A percentile compares a stretch with the other conserved stretches of the same genome.
These are phyloP conservation scores for Gorsachius magnificus DNA, from an alignment of 2,797 vertebrate species.

Conservation along the genomic window DNA sequence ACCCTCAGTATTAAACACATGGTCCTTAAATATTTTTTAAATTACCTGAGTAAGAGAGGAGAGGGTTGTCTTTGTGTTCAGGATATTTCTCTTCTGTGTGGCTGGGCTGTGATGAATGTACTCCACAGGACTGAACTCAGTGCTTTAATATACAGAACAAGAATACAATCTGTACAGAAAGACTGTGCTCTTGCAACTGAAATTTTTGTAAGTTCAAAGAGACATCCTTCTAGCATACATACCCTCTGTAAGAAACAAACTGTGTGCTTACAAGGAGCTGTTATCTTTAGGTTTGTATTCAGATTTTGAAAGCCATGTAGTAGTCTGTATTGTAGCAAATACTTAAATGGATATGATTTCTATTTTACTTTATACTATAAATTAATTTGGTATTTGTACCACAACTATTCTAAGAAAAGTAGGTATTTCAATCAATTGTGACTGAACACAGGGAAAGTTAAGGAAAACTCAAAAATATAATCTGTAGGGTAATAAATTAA, in stretches of 20 bases:
- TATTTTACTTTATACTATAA: not conserved
- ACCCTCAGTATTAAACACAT: not conserved
- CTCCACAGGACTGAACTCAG: not conserved
- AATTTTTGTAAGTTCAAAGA: not conserved
- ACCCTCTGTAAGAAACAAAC: not conserved
- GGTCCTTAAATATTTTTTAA: not conserved
- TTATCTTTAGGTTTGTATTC: not conserved
- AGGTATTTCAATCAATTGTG: not conserved
- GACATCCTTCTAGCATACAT: not conserved
- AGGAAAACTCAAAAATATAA: not conserved
- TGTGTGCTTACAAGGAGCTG: not conserved
- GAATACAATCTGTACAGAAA: not conserved
- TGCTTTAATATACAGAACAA: not conserved
- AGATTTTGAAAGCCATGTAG: not conserved
- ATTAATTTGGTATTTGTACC: not conserved
- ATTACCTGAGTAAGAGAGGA: not conserved
- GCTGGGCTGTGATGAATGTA: not conserved
- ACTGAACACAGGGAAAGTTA: not conserved
- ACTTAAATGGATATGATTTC: not conserved
- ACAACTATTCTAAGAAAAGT: not conserved
- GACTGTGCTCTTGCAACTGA: not conserved
- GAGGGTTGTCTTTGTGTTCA: not conserved
- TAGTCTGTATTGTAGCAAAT: not conserved
- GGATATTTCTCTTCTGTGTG: not conserved
- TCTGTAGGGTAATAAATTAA: not conserved